These are phyloP conservation scores for Micropoecilia bifurca DNA, from an alignment of 2,797 vertebrate genomes.

Conservation along the genomic window DNA sequence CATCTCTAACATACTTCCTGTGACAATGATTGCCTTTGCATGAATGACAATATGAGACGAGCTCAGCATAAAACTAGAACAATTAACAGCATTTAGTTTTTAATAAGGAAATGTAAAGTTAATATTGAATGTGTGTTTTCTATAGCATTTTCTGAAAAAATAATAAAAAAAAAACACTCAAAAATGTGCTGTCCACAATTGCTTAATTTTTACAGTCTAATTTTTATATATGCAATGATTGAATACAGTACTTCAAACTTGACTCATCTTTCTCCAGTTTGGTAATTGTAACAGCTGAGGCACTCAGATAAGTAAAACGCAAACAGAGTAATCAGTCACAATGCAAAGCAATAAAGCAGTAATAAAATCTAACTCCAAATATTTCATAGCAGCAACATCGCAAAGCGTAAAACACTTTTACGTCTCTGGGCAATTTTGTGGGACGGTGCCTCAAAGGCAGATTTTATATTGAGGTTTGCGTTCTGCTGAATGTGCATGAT, in stretches of 20 bases:
- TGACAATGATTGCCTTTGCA: neutral
- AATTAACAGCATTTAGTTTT: neutral
- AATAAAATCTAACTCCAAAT: neutral
- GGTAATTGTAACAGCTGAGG: neutral
- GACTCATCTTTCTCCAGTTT: neutral
- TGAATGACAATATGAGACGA: neutral
- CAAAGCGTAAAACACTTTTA: neutral
- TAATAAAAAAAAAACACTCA: neutral
- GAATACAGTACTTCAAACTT: neutral
- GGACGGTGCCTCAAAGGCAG: neutral
- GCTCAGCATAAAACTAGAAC: neutral
- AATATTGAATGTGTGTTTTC: neutral
- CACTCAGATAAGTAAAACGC: neutral
- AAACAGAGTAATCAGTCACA: neutral
- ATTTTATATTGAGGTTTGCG: constrained; percentile 3
- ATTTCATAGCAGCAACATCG: neutral
- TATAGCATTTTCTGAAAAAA: neutral
- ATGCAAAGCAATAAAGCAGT: neutral
- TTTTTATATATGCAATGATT: neutral
- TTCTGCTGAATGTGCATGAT: constrained; percentile 5
- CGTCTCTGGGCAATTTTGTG: neutral
- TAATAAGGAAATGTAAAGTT: no score
- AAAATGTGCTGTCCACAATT: neutral
- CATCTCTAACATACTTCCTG: neutral
- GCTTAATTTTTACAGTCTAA: neutral